Evolutionary conservation across 2,113 vertebrate genomes (phyloP).

Genomic region (cattle (Bos taurus)): ARS-UCD2.0 NC_037342.1:28401501-28402000

Average conservation of each 20-base stretch:
- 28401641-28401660: not conserved
- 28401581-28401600: not conserved
- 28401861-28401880: not conserved
- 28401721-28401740: not conserved
- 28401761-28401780: not conserved
- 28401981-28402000: rapidly evolving
- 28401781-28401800: not conserved
- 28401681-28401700: not conserved
- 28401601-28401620: not conserved
- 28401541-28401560: rapidly evolving
- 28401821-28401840: not conserved
- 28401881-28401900: not conserved
- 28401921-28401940: not conserved
- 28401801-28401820: not conserved
- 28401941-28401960: not conserved
- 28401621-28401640: not conserved
- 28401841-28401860: not conserved
- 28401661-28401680: not conserved
- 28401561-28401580: not conserved
- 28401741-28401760: not conserved
- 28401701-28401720: not conserved
- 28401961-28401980: rapidly evolving
- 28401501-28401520: not conserved
- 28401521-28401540: not conserved
- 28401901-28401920: rapidly evolving